Percentiles rank a stretch among this genome's conserved stretches.
phyloP scores from a whole-genome alignment of 1,140 invertebrate species.

The Eueides isabella region DNA sequence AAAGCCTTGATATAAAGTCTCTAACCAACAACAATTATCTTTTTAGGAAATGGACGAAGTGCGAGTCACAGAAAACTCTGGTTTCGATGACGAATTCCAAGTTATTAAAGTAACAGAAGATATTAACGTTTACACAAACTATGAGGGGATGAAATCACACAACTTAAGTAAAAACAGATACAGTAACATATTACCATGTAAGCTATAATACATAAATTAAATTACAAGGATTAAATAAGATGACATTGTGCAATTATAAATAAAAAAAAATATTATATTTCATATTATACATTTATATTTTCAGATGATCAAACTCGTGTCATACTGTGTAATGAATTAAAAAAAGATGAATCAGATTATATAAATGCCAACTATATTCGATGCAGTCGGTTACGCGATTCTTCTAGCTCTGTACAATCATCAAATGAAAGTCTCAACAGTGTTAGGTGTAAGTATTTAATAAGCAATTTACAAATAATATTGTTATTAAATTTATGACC shows the following conservation, averaged over 20 bases:
- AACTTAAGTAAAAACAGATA: conserved; percentile 98
- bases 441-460: conserved; percentile 58
- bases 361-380: conserved; percentile 99
- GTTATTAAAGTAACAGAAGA: conserved; percentile 96
- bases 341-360: conserved; percentile 92
- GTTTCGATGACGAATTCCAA: conserved; percentile 99
- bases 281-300: conserved; percentile 9
- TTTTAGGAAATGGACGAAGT: conserved; percentile 76
- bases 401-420: conserved; percentile 80
- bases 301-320: conserved; percentile 95
- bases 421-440: conserved; percentile 68
- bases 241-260: not conserved
- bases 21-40: not conserved
- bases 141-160: conserved; percentile 94
- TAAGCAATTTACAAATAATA: not conserved
- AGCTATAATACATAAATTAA: conserved; percentile 27
- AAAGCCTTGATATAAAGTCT: not conserved
- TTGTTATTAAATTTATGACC: not conserved
- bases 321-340: conserved; percentile 88
- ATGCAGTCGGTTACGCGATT: conserved; percentile 48
- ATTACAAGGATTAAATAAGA: not conserved
- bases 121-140: conserved; percentile 93
- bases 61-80: conserved; percentile 68
- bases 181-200: conserved; percentile 98
- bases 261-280: conserved; percentile 9